A percentile compares a stretch with the other conserved stretches of the same genome.
Conservation (phyloP, 2,113 vertebrate genomes). For the zebrafish (Danio rerio) region GRCz12tu NC_133192.1:12735501-12736000, state of each 20-base stretch:
- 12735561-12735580: background rate
- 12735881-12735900: slow-evolving; percentile 31
- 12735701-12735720: slow-evolving; percentile 17
- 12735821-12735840: slow-evolving; percentile 21
- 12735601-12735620: background rate
- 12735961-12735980: background rate
- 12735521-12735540: background rate
- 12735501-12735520: background rate
- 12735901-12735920: slow-evolving; percentile 32
- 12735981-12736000: background rate
- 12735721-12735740: background rate
- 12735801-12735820: slow-evolving; percentile 8
- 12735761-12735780: slow-evolving; percentile 25
- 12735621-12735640: slow-evolving; percentile 25
- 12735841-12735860: slow-evolving; percentile 25
- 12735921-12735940: slow-evolving; percentile 12
- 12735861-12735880: slow-evolving; percentile 24
- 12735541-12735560: background rate
- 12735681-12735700: slow-evolving; percentile 27
- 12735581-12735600: background rate
- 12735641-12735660: slow-evolving; percentile 28
- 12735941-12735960: background rate
- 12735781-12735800: slow-evolving; percentile 23
- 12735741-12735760: slow-evolving; percentile 2
- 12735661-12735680: slow-evolving; percentile 13